A percentile compares a stretch with the other conserved stretches of the same genome.
These are phyloP conservation scores for Muraenolepis orangiensis DNA, from an alignment of 2,797 vertebrate genomes.

Conservation along the genomic window DNA sequence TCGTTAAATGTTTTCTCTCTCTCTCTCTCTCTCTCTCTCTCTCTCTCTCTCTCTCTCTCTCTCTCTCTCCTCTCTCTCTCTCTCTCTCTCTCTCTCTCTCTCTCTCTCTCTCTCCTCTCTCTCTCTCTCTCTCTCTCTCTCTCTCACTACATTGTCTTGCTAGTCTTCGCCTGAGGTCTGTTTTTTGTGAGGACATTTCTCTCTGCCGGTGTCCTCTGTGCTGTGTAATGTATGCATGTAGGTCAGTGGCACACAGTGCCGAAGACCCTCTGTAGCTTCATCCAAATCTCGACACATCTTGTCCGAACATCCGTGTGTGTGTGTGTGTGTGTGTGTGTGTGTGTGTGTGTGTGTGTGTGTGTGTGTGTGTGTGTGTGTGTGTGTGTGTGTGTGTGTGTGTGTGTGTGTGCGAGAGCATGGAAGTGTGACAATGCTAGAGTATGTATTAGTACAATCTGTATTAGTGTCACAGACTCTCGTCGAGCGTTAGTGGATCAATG, in stretches of 20 bases:
- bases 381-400: slow-evolving; percentile 7
- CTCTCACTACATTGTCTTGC: no score
- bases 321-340: slow-evolving; percentile 12
- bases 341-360: slow-evolving; percentile 4
- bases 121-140: no score
- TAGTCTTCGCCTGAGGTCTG: no score
- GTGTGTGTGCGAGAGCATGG: slow-evolving; percentile 5
- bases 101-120: no score
- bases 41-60: no score
- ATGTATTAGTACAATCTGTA: slow-evolving; percentile 7
- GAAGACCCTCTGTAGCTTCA: slow-evolving; percentile 28
- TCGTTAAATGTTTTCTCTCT: no score
- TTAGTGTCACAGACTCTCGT: slow-evolving; percentile 32
- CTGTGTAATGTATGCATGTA: slow-evolving; percentile 59
- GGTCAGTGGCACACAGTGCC: slow-evolving; percentile 65
- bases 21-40: no score
- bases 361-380: slow-evolving; percentile 7
- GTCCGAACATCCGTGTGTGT: slow-evolving; percentile 8
- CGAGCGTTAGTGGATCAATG: slow-evolving; percentile 54
- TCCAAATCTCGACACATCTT: slow-evolving; percentile 25
- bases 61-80: no score
- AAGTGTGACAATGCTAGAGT: slow-evolving; percentile 5
- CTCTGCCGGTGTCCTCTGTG: slow-evolving; percentile 24
- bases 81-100: no score
- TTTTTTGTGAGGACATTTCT: no score